Base-by-base conservation (phyloP, 1,140 invertebrate genomes). In the Tetranychus cinnabarinus region DNA sequence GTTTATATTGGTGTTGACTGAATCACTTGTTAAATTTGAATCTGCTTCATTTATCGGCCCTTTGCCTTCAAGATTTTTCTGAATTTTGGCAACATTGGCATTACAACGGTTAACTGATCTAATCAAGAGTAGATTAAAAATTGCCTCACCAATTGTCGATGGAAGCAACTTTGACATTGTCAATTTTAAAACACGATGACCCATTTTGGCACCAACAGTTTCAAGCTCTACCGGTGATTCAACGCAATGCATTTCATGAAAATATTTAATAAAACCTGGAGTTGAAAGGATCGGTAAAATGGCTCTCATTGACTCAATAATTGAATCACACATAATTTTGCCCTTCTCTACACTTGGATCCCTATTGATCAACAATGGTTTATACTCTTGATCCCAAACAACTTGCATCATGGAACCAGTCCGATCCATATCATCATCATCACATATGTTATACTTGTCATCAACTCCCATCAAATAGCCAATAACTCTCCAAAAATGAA, bases 401-500 rank as follows among this genome's bases (percentile, higher is more conserved):
- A 15, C 5, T 10, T 34, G 8, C 12, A 15, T 31, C 34, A 56
- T 4, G 2, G 12, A 56, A 15, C 34, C 13, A 15, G 15, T 12
- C 8, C 33, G 13, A 56, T 56, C 36, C 15, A 35, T 35, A 37
- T 56, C 34, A 52, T 52, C 48, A 52, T n/a, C 15, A 6, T n/a
- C 15, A 52, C 78, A 80, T 36, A 81, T 73, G 65, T 81, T 82
- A 63, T 73, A 78, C 78, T 78, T 79, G 66, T 91, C 86, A 63
- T 86, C 78, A 15, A 89, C 80, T 2, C 88, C 88, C 54, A 91
- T 75, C 67, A 85, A 70, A 66, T 81, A 77, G 1, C 86, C 86
- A 39, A 90, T 79, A 1, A 84, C 81, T 50, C 79, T 76, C 87
- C 87, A 91, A 66, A 89, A 80, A 69, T 91, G 86, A 2, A 85